Evolutionary conservation across 1,140 invertebrate genomes (phyloP), one percentile per base, ranked within the genome.

Genomic region (Hylaeus anthracinus): DNA sequence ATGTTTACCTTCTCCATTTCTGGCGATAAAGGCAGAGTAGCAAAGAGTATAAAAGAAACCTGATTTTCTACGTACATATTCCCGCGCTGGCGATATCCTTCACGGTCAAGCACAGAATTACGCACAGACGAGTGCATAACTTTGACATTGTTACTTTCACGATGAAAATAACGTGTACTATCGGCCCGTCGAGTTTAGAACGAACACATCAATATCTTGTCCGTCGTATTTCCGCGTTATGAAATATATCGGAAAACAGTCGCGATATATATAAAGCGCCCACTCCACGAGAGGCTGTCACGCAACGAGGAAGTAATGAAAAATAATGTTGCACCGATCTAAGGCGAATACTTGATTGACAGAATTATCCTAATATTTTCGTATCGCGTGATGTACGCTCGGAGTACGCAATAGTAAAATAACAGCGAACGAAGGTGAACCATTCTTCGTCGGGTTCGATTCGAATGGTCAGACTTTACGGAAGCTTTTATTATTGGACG

Each of bases 211-310:
- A 3, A 51, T 77, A 41, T 5, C n/a, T 51, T 51, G 9, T 26
- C 9, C 48, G 15, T 51, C 37, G 12, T n/a, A 37, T 70, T 60
- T 5, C 15, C 0, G 5, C 14, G 55, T 77, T 77, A 41, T 77
- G 74, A 60, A 58, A 15, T 14, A 51, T 6, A 77, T 70, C 3
- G 55, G 26, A 41, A 77, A 58, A 58, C 39, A 12, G 45, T 60
- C 37, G 51, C 15, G 37, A 76, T 77, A 61, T 72, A 75, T 75
- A 72, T 14, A 63, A 43, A 60, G 45, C 14, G 10, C 61, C 73
- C 63, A 43, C 73, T 66, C 51, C 65, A n/a, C 9, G 3, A 48
- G 9, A 5, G 26, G 26, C 43, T 41, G 15, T 77, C 14, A 51
- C 55, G 55, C 12, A 77, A 70, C 41, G 2, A 58, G 43, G 53